Conservation (phyloP, 1,140 invertebrate species). For the Aradophagus sp. region DNA sequence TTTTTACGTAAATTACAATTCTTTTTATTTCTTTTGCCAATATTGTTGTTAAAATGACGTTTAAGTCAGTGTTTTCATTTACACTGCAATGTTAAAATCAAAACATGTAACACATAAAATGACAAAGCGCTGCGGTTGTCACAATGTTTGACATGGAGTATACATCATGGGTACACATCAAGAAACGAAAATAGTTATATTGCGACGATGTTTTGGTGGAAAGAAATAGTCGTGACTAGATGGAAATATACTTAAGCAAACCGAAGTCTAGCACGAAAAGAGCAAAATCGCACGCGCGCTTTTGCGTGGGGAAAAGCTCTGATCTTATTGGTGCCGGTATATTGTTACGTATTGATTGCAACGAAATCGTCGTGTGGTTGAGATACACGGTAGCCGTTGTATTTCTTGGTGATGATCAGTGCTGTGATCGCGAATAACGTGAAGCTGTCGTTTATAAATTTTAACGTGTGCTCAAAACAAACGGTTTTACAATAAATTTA, state of each 20-base stretch:
- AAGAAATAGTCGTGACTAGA: conserved; percentile 19
- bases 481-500: conserved; percentile 23
- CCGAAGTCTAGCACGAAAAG: conserved; percentile 51
- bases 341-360: conserved; percentile 76
- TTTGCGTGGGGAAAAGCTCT: conserved; percentile 71
- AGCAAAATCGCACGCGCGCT: conserved; percentile 66
- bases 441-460: conserved; percentile 44
- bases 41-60: no score
- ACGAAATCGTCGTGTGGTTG: conserved; percentile 66
- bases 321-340: conserved; percentile 74
- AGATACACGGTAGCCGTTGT: conserved; percentile 67
- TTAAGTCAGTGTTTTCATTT: conserved; percentile 16
- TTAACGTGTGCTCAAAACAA: conserved; percentile 33
- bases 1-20: no score
- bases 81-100: conserved; percentile 12
- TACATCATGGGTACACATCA: conserved; percentile 13
- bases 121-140: conserved; percentile 40
- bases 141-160: conserved; percentile 28
- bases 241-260: conserved; percentile 51
- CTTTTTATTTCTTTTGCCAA: no score
- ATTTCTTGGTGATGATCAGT: conserved; percentile 63
- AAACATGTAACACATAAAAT: conserved; percentile 21
- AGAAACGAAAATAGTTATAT: conserved; percentile 64
- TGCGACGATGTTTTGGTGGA: conserved; percentile 55
- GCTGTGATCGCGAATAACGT: conserved; percentile 57